Conservation (phyloP, 2,113 vertebrate species). For the Zosterops hypoxanthus region DNA sequence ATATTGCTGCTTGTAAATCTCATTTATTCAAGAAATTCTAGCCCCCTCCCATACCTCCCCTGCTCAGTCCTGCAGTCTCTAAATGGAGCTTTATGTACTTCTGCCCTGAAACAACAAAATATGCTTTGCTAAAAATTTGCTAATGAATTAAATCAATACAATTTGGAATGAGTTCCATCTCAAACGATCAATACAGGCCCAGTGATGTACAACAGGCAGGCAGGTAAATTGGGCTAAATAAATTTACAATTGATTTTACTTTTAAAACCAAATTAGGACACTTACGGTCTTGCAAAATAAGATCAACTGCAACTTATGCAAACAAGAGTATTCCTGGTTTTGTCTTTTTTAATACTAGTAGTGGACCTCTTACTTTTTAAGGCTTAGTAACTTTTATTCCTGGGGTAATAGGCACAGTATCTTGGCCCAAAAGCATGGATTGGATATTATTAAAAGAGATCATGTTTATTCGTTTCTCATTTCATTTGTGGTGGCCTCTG, state of each 20-base stretch:
- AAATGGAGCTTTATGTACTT: constrained; percentile 28
- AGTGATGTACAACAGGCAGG: constrained; percentile 71
- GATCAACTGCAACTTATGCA: constrained; percentile 34
- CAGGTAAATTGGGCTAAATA: constrained; percentile 76
- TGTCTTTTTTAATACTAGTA: background rate
- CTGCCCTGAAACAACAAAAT: constrained; percentile 19
- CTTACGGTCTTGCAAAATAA: constrained; percentile 51
- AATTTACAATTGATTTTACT: constrained; percentile 78
- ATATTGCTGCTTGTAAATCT: background rate
- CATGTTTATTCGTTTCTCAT: background rate
- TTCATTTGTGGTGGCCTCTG: background rate
- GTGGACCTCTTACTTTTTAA: background rate
- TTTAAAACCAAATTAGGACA: constrained; percentile 76
- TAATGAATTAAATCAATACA: constrained; percentile 71
- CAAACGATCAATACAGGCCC: constrained; percentile 61
- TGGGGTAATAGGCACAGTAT: background rate
- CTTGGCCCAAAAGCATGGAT: background rate
- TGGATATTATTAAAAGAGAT: background rate
- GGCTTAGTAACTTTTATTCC: background rate
- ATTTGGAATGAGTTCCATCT: constrained; percentile 43
- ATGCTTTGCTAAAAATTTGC: constrained; percentile 41
- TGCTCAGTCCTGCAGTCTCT: background rate
- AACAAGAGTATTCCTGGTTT: constrained; percentile 3
- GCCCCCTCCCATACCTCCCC: background rate
- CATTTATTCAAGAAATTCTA: background rate